Percentiles rank a stretch among this genome's conserved stretches.
These are phyloP conservation scores for Conus canariensis DNA, from an alignment of 2,888 invertebrate species.

Conservation along the genomic window DNA sequence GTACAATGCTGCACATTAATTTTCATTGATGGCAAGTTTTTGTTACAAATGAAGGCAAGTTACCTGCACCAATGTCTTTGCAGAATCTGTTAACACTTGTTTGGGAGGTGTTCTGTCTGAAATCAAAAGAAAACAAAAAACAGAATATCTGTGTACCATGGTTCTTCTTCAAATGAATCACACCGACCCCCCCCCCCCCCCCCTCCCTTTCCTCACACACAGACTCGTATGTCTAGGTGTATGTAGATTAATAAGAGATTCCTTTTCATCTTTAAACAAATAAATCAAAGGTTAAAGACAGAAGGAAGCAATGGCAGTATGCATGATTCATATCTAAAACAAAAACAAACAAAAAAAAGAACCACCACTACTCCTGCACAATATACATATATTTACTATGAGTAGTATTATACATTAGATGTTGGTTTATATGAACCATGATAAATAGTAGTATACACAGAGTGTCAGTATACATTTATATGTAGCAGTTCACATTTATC, in stretches of 20 bases:
- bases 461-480: no score
- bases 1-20: no score
- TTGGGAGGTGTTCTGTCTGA: constrained; percentile 92
- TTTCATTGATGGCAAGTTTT: no score
- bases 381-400: constrained; percentile 1
- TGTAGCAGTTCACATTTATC: no score
- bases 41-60: constrained; percentile 24
- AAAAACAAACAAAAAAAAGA: neutral
- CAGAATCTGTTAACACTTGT: constrained; percentile 82
- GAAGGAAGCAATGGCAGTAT: neutral
- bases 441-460: no score
- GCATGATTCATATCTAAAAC: neutral
- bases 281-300: neutral
- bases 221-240: neutral
- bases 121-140: constrained; percentile 65
- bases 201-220: neutral
- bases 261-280: no score
- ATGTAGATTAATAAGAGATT: no score
- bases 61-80: constrained; percentile 71
- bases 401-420: no score
- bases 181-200: no score
- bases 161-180: no score
- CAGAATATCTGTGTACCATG: no score
- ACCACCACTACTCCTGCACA: neutral
- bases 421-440: no score